Conservation (phyloP, 2,797 vertebrate genomes). For the Siniperca scherzeri region DNA sequence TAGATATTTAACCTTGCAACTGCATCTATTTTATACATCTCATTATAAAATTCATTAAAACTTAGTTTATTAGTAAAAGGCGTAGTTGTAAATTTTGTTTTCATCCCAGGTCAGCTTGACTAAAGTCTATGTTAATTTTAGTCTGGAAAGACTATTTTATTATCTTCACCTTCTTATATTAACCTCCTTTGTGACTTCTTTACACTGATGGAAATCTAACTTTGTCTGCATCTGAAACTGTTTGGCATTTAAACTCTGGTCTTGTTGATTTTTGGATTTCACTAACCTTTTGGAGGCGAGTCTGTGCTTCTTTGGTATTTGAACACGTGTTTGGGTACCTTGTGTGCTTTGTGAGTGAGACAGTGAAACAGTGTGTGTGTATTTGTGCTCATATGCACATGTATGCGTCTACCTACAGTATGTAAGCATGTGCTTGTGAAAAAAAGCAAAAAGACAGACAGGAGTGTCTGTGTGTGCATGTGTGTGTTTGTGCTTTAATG, state of each 20-base stretch:
- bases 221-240: slow-evolving; percentile 59
- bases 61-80: slow-evolving; percentile 77
- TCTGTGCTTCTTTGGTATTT: slow-evolving; percentile 66
- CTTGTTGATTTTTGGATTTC: slow-evolving; percentile 63
- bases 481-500: slow-evolving; percentile 39
- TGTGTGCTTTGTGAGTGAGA: slow-evolving; percentile 45
- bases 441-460: slow-evolving; percentile 38
- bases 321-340: slow-evolving; percentile 48
- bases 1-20: slow-evolving; percentile 64
- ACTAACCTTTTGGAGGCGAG: slow-evolving; percentile 76
- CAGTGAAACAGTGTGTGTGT: slow-evolving; percentile 1
- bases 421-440: slow-evolving; percentile 7
- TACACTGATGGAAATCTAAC: slow-evolving; percentile 48
- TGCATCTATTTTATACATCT: slow-evolving; percentile 70
- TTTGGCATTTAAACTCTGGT: slow-evolving; percentile 78
- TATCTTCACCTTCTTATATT: slow-evolving; percentile 18
- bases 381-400: slow-evolving; percentile 20
- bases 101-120: slow-evolving; percentile 51
- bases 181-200: slow-evolving; percentile 30
- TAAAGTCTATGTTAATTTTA: slow-evolving; percentile 39
- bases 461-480: background rate
- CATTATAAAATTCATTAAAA: slow-evolving; percentile 86
- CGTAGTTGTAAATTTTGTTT: slow-evolving; percentile 58
- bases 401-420: slow-evolving; percentile 28
- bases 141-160: background rate